Evolutionary conservation across 2,888 invertebrate species (phyloP).

Genomic region (Lottia gigantea): DNA sequence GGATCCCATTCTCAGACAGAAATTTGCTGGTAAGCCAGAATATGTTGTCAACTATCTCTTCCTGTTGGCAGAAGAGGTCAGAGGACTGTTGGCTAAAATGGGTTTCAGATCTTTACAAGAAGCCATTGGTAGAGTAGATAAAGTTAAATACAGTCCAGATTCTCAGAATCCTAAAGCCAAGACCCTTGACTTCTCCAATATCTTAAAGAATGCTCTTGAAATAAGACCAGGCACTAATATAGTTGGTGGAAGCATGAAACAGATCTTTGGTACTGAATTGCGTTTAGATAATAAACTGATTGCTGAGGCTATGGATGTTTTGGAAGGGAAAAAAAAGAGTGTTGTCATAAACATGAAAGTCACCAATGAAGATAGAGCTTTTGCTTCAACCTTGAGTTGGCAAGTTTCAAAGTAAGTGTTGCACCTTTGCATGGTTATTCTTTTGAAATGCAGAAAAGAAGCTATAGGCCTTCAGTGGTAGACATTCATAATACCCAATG

Average conservation of each 20-base stretch:
- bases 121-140: slow-evolving; percentile 74
- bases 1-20: slow-evolving; percentile 92
- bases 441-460: no score
- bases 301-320: slow-evolving; percentile 77
- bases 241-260: slow-evolving; percentile 85
- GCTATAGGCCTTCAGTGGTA: no score
- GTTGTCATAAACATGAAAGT: slow-evolving; percentile 83
- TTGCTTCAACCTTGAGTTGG: slow-evolving; percentile 93
- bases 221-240: slow-evolving; percentile 92
- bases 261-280: slow-evolving; percentile 72
- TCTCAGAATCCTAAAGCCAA: slow-evolving; percentile 83
- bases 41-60: slow-evolving; percentile 98
- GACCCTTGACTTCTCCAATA: slow-evolving; percentile 83
- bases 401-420: slow-evolving; percentile 86
- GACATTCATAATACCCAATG: no score
- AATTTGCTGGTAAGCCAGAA: slow-evolving; percentile 97
- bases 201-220: slow-evolving; percentile 89
- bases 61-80: slow-evolving; percentile 96
- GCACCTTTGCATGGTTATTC: no score
- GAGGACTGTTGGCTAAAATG: slow-evolving; percentile 89
- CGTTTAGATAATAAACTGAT: slow-evolving; percentile 70
- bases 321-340: slow-evolving; percentile 78
- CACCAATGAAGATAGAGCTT: slow-evolving; percentile 91
- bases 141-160: slow-evolving; percentile 76
- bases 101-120: slow-evolving; percentile 91